Evolutionary conservation across 2,888 invertebrate genomes (phyloP).

Genomic region (Doris montereyensis): DNA sequence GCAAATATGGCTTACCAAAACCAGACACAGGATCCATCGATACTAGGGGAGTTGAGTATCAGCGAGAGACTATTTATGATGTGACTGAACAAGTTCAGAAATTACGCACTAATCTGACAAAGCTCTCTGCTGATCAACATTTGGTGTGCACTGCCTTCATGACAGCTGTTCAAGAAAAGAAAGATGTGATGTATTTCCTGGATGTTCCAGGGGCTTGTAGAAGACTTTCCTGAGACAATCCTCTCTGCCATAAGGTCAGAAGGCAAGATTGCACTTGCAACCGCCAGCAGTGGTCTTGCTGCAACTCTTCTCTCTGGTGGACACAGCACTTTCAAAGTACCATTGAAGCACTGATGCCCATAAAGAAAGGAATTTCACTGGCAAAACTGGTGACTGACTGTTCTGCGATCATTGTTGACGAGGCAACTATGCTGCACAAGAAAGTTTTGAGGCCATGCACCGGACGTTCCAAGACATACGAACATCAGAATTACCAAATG

Average conservation of each 20-base stretch:
- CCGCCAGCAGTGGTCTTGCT: too few species aligned
- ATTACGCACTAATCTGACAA: not conserved
- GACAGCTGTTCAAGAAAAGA: too few species aligned
- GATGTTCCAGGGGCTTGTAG: conserved; percentile 9
- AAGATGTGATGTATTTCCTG: not conserved
- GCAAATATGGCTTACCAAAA: not conserved
- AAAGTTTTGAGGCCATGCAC: not conserved
- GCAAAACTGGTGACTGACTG: not conserved
- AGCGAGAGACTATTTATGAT: not conserved
- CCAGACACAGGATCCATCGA: not conserved
- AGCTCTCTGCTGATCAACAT: not conserved
- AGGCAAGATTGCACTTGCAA: not conserved
- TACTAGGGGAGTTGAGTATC: not conserved
- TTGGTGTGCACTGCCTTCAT: too few species aligned
- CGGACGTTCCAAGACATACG: not conserved
- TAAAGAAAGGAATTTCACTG: not conserved
- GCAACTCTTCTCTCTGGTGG: too few species aligned
- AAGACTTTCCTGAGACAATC: not conserved
- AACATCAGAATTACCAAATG: not conserved
- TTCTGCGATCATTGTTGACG: conserved; percentile 12
- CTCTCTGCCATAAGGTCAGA: too few species aligned
- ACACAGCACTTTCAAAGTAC: too few species aligned
- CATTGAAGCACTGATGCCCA: not conserved
- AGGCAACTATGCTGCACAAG: conserved; percentile 1
- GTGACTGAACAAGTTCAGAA: not conserved